phyloP scores from a whole-genome alignment of 2,113 vertebrate genomes.

The Hyaena hyaena region DNA sequence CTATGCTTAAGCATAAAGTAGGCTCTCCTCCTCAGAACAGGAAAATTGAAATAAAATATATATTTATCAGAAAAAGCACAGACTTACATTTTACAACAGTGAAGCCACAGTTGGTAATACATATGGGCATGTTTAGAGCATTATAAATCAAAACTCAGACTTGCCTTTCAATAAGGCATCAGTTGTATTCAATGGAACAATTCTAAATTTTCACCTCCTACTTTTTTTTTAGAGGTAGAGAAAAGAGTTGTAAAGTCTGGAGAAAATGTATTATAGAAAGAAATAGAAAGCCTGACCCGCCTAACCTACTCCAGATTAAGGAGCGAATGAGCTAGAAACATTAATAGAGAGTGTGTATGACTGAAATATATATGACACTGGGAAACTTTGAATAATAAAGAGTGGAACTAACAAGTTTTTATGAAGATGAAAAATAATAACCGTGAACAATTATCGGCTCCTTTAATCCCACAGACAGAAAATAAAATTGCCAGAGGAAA shows the following conservation, averaged over 20 bases:
- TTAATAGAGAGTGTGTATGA: slow-evolving; percentile 39
- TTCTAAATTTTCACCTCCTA: slow-evolving; percentile 64
- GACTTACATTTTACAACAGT: slow-evolving; percentile 3
- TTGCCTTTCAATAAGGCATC: slow-evolving; percentile 73
- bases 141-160: slow-evolving; percentile 58
- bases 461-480: slow-evolving; percentile 67
- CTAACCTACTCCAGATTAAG: slow-evolving; percentile 71
- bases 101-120: slow-evolving; percentile 32
- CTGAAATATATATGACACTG: slow-evolving; percentile 40
- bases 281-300: slow-evolving; percentile 74
- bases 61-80: slow-evolving; percentile 60
- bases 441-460: slow-evolving; percentile 70
- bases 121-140: slow-evolving; percentile 44
- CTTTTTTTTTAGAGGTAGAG: neutral
- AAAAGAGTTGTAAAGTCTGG: slow-evolving; percentile 60
- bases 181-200: slow-evolving; percentile 51
- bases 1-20: neutral
- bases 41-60: slow-evolving; percentile 56
- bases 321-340: slow-evolving; percentile 48
- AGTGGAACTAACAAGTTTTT: slow-evolving; percentile 62
- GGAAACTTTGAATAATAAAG: slow-evolving; percentile 14
- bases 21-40: neutral
- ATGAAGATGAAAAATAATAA: slow-evolving; percentile 75
- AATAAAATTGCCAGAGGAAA: slow-evolving; percentile 68
- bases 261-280: slow-evolving; percentile 75